These are phyloP conservation scores for Trematomus bernacchii DNA, from an alignment of 2,797 vertebrate species.

Conservation along the genomic window DNA sequence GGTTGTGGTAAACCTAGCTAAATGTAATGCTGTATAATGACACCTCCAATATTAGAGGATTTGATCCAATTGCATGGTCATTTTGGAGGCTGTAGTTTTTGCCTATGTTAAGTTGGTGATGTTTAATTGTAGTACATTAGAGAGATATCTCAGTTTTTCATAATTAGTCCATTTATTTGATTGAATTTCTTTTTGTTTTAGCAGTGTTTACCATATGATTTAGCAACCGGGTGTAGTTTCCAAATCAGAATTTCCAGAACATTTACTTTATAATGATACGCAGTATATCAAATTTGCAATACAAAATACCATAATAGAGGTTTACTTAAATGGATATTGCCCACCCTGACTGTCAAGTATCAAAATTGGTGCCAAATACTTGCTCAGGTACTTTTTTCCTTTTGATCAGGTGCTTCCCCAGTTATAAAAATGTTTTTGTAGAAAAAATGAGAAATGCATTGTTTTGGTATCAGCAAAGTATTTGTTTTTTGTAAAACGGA, in stretches of 20 bases:
- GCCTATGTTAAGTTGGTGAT: background rate
- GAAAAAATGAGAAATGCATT: background rate
- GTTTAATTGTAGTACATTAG: background rate
- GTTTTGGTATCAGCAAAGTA: constrained; percentile 6
- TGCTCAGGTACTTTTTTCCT: background rate
- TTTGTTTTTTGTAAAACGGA: background rate
- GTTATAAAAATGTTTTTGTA: constrained; percentile 9
- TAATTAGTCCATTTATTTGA: background rate
- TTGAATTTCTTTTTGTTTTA: background rate
- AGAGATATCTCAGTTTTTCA: background rate
- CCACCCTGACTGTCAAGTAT: background rate
- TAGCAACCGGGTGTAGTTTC: background rate
- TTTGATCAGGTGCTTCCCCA: background rate
- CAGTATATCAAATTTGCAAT: constrained; percentile 1
- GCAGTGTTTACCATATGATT: background rate
- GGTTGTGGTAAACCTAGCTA: background rate
- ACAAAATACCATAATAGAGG: background rate
- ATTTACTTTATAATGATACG: constrained; percentile 1
- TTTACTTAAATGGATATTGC: background rate
- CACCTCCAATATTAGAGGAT: background rate
- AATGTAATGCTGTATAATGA: background rate
- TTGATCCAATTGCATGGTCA: background rate
- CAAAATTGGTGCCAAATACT: constrained; percentile 11
- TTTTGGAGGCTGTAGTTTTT: background rate
- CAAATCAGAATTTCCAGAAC: background rate